Percentiles rank a stretch among this genome's conserved stretches.
Conservation (phyloP, 1,140 invertebrate genomes). For the Drosophila virilis region DNA sequence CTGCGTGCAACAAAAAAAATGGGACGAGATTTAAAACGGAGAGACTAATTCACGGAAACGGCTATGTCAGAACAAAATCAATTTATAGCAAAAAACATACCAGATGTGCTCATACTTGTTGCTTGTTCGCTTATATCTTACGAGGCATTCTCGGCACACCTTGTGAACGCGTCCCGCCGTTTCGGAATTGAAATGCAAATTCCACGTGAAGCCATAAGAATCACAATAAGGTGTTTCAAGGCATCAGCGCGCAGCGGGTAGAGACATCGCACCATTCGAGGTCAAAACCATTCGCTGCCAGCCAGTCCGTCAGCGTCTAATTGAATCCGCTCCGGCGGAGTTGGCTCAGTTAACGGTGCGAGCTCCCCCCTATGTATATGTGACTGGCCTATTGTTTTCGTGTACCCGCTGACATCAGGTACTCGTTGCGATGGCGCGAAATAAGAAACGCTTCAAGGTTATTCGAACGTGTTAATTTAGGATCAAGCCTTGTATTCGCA, state of each 20-base stretch:
- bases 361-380: slow-evolving; percentile 18
- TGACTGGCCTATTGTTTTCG: slow-evolving; percentile 34
- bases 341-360: slow-evolving; percentile 18
- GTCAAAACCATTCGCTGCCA: slow-evolving; percentile 62
- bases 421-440: slow-evolving; percentile 72
- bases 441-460: slow-evolving; percentile 82
- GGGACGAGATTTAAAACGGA: too few species aligned
- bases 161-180: slow-evolving; percentile 37
- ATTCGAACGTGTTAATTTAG: slow-evolving; percentile 82
- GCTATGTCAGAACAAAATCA: too few species aligned
- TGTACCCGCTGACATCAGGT: slow-evolving; percentile 24
- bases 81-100: too few species aligned
- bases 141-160: slow-evolving; percentile 19
- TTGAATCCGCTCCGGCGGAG: slow-evolving; percentile 57
- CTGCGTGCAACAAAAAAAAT: too few species aligned
- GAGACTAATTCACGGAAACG: too few species aligned
- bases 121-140: too few species aligned
- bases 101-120: too few species aligned
- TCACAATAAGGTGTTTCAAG: slow-evolving; percentile 63
- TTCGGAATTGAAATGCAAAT: slow-evolving; percentile 66
- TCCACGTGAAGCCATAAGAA: slow-evolving; percentile 77
- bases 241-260: slow-evolving; percentile 46
- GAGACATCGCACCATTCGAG: slow-evolving; percentile 54
- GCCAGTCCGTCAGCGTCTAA: slow-evolving; percentile 63
- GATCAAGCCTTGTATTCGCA: slow-evolving; percentile 66